Evolutionary conservation across 2,888 invertebrate genomes (phyloP), one percentile per base, ranked within the genome.

Genomic region (Scrobipalpa costella): DNA sequence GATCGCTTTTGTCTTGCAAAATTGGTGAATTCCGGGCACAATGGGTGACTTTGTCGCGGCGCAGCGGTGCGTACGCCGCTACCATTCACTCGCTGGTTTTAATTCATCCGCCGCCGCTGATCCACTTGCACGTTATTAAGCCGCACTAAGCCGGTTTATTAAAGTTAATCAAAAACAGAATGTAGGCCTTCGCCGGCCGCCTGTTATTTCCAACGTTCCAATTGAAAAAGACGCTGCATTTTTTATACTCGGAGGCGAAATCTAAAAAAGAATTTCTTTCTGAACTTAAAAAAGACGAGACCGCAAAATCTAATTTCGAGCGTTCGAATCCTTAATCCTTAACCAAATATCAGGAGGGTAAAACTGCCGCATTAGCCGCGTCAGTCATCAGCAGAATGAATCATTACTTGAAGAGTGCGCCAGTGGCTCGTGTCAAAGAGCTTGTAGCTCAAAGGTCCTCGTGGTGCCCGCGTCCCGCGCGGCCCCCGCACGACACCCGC

Each of bases 381-480:
- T 88, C 88, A 89, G 84, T 90, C 89, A 89, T 89, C 90, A 89
- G 87, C 82, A 89, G 90, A 90, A 90, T 90, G 90, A 90, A 90
- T 90, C 90, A 90, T 91, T 91, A 91, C 89, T 90, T 91, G 90
- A 90, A 90, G 90, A 90, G 90, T 86, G 83, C 88, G 88, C 81
- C 87, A 88, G 90, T 89, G 87, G 88, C 88, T 89, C 88, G 90
- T 89, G 90, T 90, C 90, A 90, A 91, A 90, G 90, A 88, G 90
- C 84, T 81, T 84, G 84, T 79, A 87, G 89, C 88, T 89, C 87
- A 88, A 88, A 89, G 85, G 89, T 88, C 85, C 90, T 88, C 87
- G 76, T 86, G 80, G 70, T 72, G 68, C 61, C 64, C 69, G 73
- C 69, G 69, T 69, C 73, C 62, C 64, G 68, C 73, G 68, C 69